Evolutionary conservation across 2,888 invertebrate genomes (phyloP).

Genomic region (Phytoseiulus persimilis): DNA sequence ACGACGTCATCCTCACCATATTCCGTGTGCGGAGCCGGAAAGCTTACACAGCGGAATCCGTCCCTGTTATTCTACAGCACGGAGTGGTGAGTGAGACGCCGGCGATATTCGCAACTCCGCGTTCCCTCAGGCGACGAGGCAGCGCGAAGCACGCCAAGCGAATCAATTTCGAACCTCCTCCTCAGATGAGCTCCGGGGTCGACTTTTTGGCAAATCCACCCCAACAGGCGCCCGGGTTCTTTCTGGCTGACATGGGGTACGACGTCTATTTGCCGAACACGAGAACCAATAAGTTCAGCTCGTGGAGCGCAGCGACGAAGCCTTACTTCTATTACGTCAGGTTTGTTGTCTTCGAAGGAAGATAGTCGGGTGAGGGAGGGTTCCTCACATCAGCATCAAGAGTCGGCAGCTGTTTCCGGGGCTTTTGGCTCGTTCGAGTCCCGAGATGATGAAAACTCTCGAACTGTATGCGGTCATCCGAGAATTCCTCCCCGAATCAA

Average conservation of each 20-base stretch:
- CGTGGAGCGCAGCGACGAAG: conserved; percentile 6
- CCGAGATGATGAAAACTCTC: too few species aligned
- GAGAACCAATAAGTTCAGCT: conserved; percentile 20
- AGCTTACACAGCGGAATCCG: neutral
- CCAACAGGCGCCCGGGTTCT: conserved; percentile 24
- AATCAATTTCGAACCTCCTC: neutral
- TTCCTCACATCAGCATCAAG: too few species aligned
- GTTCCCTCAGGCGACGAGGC: too few species aligned
- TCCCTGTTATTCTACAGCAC: conserved; percentile 34
- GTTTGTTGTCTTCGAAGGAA: neutral
- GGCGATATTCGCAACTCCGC: neutral
- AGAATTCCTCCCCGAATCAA: too few species aligned
- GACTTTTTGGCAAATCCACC: conserved; percentile 29
- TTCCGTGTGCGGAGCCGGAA: conserved; percentile 13
- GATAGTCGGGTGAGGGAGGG: too few species aligned
- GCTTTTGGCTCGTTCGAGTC: too few species aligned
- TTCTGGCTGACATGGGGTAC: conserved; percentile 23
- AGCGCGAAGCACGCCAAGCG: too few species aligned
- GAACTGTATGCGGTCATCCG: too few species aligned
- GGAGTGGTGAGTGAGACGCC: conserved; percentile 8
- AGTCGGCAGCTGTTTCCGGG: too few species aligned
- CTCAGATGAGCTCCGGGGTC: conserved; percentile 18
- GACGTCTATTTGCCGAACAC: conserved; percentile 32
- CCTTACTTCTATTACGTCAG: conserved; percentile 14
- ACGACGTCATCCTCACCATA: conserved; percentile 11